phyloP scores from a whole-genome alignment of 2,888 invertebrate species.

The Malthinus seriepunctatus region DNA sequence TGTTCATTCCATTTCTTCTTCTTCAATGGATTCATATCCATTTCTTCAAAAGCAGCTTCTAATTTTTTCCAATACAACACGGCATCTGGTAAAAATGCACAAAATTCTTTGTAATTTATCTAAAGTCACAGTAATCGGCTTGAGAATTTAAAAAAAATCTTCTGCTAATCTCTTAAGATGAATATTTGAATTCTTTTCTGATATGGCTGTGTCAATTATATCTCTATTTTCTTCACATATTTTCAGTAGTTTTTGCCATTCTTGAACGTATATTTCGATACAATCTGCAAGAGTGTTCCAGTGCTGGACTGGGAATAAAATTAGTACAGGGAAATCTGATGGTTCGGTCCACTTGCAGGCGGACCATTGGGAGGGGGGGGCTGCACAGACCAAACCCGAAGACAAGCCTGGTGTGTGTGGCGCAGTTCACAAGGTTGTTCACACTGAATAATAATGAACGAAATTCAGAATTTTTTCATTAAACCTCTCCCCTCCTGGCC shows the following conservation, averaged over 20 bases:
- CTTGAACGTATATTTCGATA: slow-evolving; percentile 18
- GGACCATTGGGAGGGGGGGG: too few species aligned
- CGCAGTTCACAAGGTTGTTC: too few species aligned
- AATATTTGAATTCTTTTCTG: slow-evolving; percentile 11
- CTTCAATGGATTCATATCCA: too few species aligned
- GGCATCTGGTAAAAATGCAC: background rate
- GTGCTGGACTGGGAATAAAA: too few species aligned
- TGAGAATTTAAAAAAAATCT: background rate
- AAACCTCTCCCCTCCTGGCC: too few species aligned
- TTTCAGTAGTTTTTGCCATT: slow-evolving; percentile 13
- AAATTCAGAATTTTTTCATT: too few species aligned
- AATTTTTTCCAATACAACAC: background rate
- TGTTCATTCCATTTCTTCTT: too few species aligned
- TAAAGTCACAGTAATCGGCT: background rate
- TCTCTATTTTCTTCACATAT: slow-evolving; percentile 20
- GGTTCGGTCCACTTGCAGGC: too few species aligned
- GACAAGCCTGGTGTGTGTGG: too few species aligned
- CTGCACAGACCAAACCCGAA: too few species aligned
- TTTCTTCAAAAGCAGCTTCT: background rate
- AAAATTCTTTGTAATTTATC: background rate
- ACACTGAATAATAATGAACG: too few species aligned
- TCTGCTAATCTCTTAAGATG: slow-evolving; percentile 1
- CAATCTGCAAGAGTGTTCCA: slow-evolving; percentile 20
- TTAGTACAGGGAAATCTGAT: too few species aligned
- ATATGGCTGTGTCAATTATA: slow-evolving; percentile 25